Evolutionary conservation across 2,113 vertebrate species (phyloP).

Genomic region (Hylia prasina): DNA sequence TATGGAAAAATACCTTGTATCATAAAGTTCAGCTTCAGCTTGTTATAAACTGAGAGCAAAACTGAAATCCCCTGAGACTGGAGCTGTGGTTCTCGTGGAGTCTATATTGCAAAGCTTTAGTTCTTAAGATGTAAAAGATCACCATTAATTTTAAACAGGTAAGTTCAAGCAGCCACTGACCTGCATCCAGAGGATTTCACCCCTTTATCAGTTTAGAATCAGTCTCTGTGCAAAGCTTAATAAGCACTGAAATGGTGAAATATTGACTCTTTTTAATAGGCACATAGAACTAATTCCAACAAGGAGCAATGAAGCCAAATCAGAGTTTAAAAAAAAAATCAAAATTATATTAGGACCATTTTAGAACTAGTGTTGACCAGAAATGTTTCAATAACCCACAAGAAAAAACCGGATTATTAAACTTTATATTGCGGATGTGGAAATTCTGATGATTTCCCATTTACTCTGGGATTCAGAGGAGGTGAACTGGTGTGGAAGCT

Average conservation of each 20-base stretch:
- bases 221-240: neutral
- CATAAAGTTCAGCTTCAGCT: neutral
- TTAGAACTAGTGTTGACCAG: neutral
- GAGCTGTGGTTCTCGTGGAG: neutral
- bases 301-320: neutral
- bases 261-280: neutral
- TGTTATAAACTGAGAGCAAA: neutral
- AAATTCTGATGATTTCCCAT: neutral
- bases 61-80: neutral
- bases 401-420: neutral
- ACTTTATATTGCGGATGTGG: neutral
- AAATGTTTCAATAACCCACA: neutral
- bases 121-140: neutral
- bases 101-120: neutral
- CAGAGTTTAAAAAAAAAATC: neutral
- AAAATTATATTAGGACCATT: neutral
- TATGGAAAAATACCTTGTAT: neutral
- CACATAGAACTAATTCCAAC: neutral
- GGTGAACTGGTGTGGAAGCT: neutral
- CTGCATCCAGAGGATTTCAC: neutral
- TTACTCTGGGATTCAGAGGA: neutral
- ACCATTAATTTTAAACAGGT: neutral
- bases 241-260: neutral
- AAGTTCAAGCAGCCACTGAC: neutral
- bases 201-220: neutral